Evolutionary conservation across 2,113 vertebrate genomes (phyloP).

Genomic region (Pteronura brasiliensis): DNA sequence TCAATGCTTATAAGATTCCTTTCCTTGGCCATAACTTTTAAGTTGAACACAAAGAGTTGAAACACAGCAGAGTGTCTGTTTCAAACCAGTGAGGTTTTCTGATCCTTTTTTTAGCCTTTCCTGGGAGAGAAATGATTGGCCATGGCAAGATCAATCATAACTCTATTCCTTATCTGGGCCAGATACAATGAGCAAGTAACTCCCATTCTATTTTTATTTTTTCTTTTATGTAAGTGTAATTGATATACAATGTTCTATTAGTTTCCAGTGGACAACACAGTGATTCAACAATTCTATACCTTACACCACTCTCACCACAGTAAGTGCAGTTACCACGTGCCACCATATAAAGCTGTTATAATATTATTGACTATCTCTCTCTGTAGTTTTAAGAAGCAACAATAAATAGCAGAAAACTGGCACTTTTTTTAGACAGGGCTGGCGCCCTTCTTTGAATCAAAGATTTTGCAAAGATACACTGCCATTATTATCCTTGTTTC

Average conservation of each 20-base stretch:
- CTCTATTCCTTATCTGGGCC: background rate
- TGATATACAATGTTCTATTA: background rate
- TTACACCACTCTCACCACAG: background rate
- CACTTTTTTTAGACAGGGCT: background rate
- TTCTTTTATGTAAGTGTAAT: background rate
- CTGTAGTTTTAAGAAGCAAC: background rate
- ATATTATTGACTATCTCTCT: background rate
- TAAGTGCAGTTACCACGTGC: background rate
- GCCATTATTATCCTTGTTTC: background rate
- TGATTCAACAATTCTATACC: background rate
- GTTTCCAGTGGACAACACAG: background rate
- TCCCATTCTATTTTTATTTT: background rate
- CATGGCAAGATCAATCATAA: background rate
- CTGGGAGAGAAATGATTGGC: background rate
- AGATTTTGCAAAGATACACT: background rate
- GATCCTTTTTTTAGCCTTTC: background rate
- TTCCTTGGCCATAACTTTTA: background rate
- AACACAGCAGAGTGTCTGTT: background rate
- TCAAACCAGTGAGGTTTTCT: background rate
- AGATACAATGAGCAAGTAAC: background rate
- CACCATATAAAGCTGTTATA: background rate
- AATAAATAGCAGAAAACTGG: background rate
- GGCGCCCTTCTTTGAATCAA: background rate
- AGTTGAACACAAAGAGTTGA: background rate
- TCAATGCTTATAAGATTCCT: background rate